phyloP scores from a whole-genome alignment of 2,113 vertebrate genomes.

The Phrynosoma platyrhinos region DNA sequence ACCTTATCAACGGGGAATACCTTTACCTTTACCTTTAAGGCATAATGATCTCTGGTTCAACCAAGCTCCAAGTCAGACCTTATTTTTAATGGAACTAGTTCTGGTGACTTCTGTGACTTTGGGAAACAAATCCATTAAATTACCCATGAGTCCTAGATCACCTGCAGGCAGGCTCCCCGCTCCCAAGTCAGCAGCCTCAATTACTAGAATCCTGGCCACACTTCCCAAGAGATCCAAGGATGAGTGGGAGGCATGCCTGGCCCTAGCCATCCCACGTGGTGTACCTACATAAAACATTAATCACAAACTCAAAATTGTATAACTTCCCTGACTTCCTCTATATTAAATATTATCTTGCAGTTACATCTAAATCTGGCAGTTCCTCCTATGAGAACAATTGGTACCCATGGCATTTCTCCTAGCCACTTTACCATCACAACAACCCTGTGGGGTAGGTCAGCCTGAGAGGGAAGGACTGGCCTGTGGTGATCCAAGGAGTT shows the following conservation, averaged over 20 bases:
- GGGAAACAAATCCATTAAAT: constrained; percentile 2
- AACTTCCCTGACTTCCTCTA: background rate
- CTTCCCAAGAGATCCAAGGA: background rate
- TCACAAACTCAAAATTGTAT: background rate
- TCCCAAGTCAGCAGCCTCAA: background rate
- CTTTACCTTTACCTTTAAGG: background rate
- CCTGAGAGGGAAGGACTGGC: background rate
- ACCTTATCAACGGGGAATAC: too few species aligned
- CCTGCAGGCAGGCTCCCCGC: background rate
- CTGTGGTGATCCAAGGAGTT: background rate
- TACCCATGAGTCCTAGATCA: background rate
- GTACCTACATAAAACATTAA: background rate
- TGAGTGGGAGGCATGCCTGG: background rate
- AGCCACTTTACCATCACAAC: background rate
- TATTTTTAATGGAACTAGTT: background rate
- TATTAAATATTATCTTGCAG: background rate
- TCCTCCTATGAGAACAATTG: background rate
- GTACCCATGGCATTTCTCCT: background rate
- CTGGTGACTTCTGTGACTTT: background rate
- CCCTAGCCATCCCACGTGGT: background rate
- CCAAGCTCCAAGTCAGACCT: background rate
- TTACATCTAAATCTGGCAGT: background rate
- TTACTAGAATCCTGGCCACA: background rate
- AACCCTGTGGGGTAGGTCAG: background rate
- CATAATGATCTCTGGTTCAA: too few species aligned